Evolutionary conservation across 2,113 vertebrate species (phyloP).

Genomic region (Leptosomus discolor): DNA sequence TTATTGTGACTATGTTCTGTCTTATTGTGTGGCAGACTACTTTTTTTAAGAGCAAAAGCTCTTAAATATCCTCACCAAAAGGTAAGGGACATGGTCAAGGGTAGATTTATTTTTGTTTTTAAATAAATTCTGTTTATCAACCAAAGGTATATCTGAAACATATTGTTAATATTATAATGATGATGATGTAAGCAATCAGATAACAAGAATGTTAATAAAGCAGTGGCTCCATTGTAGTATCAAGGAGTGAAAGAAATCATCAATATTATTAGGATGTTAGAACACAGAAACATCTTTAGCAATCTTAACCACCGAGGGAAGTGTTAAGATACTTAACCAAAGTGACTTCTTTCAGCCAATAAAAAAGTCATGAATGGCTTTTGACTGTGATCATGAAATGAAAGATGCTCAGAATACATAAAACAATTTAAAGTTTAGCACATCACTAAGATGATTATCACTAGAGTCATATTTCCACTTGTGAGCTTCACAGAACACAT

Average conservation of each 20-base stretch:
- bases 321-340: neutral
- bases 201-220: neutral
- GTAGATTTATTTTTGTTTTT: accelerated
- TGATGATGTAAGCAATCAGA: neutral
- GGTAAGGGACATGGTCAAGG: neutral
- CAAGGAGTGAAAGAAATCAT: neutral
- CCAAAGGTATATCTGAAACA: neutral
- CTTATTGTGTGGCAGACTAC: neutral
- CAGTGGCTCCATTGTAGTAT: neutral
- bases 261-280: neutral
- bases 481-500: neutral
- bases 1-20: neutral
- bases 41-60: neutral
- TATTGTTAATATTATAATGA: neutral
- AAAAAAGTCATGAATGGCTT: neutral
- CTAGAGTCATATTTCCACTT: neutral
- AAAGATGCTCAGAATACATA: neutral
- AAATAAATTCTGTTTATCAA: neutral
- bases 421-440: neutral
- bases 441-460: neutral
- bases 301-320: neutral
- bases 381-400: neutral
- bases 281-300: neutral
- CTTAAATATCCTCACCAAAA: neutral
- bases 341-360: neutral